Base-by-base conservation (phyloP, 2,797 vertebrate genomes). In the Channa striata region DNA sequence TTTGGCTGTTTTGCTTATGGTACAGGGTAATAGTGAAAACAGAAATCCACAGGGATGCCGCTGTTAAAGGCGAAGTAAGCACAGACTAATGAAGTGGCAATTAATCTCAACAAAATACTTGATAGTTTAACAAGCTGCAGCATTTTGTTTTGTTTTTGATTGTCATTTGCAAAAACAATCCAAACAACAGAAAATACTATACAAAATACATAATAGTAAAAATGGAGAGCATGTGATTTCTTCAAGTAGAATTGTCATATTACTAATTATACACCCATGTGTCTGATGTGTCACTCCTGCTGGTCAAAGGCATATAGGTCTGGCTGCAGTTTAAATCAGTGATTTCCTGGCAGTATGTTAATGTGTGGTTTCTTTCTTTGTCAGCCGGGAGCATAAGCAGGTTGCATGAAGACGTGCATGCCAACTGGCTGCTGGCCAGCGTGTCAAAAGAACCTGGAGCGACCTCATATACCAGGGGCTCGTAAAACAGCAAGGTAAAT, bases 351-450 rank as follows among this genome's bases (percentile, higher is more conserved):
- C 47, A 61, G 40, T 48, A 43, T 14, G 8, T 40, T 30, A 16
- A 81, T 20, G 42, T 61, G 67, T 68, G 54, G n/a, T 69, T 65
- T 74, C 40, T 47, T 47, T 59, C 19, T 34, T 53, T 69, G 40
- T 63, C 48, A 42, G 34, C 11, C 39, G 47, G 33, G 7, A 57
- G 42, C 2, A n/a, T 40, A 44, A 59, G 50, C 73, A 79, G 72
- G 33, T 68, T 62, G 42, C 58, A 16, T 6, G 21, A 1, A 83
- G 50, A 57, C 23, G 17, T 40, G 30, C 48, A 59, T 54, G 71
- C 56, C 52, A 85, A 58, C 42, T 84, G 78, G 78, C 25, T 16
- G 40, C 9, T 14, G 20, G 66, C 69, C 74, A 76, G 48, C 60
- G 14, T 78, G 34, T 68, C 66, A 20, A 16, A 16, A 34, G 53